Evolutionary conservation across 2,888 invertebrate genomes (phyloP), one percentile per base, ranked within the genome.

Genomic region (Agonopterix arenella): DNA sequence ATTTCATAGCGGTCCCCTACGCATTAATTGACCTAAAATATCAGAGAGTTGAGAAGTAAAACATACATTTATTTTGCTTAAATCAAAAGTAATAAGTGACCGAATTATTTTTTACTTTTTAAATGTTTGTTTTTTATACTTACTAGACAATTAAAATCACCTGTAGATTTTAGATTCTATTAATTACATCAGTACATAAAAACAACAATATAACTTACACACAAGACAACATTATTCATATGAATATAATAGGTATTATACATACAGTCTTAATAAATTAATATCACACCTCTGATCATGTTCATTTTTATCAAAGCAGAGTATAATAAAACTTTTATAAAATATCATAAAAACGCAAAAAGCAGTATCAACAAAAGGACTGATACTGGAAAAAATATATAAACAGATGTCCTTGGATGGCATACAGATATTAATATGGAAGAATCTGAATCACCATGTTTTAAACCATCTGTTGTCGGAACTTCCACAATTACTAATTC

Each of bases 401-500:
- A 96, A 44, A 96, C 90, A 37, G 92, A 91, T 83, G 94, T 93
- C 58, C 96, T 86, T 8, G 96, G 96, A 77, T 94, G 92, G 69
- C 96, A 96, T 4, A 93, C 92, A 47, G 96, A 96, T 54, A 92
- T 90, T 50, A 96, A 85, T 59, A 93, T 88, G 8, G 93, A 93
- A 53, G 93, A 91, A 70, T 95, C 93, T 44, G 28, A 28, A 28
- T 91, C 92, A 69, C 94, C 93, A 67, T 93, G 92, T 66, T 94
- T 94, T 52, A 95, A 93, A 11, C 95, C 95, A 79, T 95, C 95
- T 53, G 91, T 91, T 0, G 95, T 95, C 10, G 96, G 96, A 45
- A 96, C 93, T 84, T 96, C 96, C 41, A 96, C 95, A 50, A 96
- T 93, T 8, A 96, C 96, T 62, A 93, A 91, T 73, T 96, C 95